Base-by-base conservation (phyloP, 2,113 vertebrate genomes). In the Hoplias malabaricus region DNA sequence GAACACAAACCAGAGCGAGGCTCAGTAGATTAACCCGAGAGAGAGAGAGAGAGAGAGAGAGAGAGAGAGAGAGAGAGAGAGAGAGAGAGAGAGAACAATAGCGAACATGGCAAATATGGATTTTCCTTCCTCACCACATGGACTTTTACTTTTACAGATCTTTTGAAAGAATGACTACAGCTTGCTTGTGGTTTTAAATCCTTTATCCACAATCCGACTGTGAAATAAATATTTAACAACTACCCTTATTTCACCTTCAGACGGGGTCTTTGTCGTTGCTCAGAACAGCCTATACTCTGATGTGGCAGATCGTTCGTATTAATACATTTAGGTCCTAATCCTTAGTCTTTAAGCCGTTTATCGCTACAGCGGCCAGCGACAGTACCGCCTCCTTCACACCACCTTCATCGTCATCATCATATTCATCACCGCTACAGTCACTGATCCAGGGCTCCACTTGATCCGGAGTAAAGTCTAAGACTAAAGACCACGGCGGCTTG, bases 301-400 rank as follows among this genome's bases (percentile, higher is more conserved):
- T 46, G 19, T 19, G 38, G 27, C 29, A 74, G 73, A 68, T 80
- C 70, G 34, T 61, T 74, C 50, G 69, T 59, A 73, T 80, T 73
- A 78, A 81, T 77, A 80, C 4, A 81, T 84, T 27, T 79, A 72
- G 71, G 53, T 67, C 46, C 34, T 82, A 83, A 84, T 79, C 75
- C 61, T 81, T 40, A 80, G 75, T 75, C 70, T 78, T 77, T 85
- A 86, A 84, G 73, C 83, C 78, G 80, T 79, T 84, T 84, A 86
- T 72, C 57, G 69, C 68, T 77, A 69, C 80, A 83, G 75, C 72
- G 53, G 80, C 29, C 50, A 76, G 79, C n/a, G n/a, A n/a, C 54
- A 80, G 43, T 19, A 33, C 75, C 81, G 77, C 83, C 84, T 81
- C 80, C 78, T 84, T n/a, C 46, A 69, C 79, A 66, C 70, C 75